phyloP scores from a whole-genome alignment of 1,140 invertebrate species.

The Scaptomyza graminum region DNA sequence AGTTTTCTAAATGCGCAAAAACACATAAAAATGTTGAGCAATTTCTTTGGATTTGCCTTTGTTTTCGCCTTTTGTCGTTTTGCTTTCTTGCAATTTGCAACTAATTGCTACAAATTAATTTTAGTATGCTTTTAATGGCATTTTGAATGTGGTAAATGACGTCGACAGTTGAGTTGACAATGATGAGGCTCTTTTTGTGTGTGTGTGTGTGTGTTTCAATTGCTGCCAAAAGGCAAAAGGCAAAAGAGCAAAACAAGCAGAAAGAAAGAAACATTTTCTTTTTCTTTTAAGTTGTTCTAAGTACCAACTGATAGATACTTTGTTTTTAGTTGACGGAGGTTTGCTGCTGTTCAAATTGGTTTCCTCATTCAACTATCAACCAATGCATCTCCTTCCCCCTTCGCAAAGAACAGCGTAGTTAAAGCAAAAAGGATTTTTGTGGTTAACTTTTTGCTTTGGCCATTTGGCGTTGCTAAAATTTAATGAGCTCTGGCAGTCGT shows the following conservation, averaged over 20 bases:
- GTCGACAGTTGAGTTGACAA: constrained; percentile 54
- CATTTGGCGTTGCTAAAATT: constrained; percentile 49
- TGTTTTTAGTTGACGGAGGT: not conserved
- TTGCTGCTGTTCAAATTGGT: not conserved
- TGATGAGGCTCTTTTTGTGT: constrained; percentile 61
- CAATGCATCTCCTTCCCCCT: not conserved
- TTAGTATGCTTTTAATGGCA: constrained; percentile 82
- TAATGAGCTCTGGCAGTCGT: constrained; percentile 73
- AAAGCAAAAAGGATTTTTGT: constrained; percentile 57
- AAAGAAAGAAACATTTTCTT: not conserved
- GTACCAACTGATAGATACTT: constrained; percentile 3
- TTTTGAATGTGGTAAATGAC: constrained; percentile 78
- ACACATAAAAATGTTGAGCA: constrained; percentile 80
- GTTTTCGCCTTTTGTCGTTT: constrained; percentile 24
- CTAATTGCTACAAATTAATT: constrained; percentile 82
- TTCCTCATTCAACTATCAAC: not conserved
- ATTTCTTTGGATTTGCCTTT: constrained; percentile 57
- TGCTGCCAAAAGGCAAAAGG: constrained; percentile 38
- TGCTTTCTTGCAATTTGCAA: constrained; percentile 77
- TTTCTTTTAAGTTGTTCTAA: not conserved
- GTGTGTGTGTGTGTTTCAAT: constrained; percentile 42
- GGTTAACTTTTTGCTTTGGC: constrained; percentile 57
- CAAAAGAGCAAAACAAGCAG: constrained; percentile 4
- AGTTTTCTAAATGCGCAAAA: constrained; percentile 73
- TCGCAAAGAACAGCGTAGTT: not conserved